Conservation (phyloP, 2,113 vertebrate species). For the Rhizomys pruinosus region DNA sequence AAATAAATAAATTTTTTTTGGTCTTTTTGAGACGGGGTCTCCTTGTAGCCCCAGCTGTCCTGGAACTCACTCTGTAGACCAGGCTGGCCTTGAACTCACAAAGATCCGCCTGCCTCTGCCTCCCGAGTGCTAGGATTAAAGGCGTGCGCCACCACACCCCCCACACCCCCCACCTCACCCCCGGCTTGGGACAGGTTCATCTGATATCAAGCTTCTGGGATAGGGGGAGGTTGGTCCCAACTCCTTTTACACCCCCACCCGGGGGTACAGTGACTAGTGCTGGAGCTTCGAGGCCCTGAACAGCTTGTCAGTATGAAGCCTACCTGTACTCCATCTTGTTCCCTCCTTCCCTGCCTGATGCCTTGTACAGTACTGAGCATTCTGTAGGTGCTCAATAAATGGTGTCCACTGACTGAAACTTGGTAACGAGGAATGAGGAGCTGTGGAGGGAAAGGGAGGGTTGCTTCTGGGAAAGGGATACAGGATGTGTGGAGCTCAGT, state of each 20-base stretch:
- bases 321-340: background rate
- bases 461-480: slow-evolving; percentile 36
- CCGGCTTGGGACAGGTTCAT: too few species aligned
- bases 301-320: background rate
- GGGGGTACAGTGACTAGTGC: too few species aligned
- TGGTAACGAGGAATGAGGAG: background rate
- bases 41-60: too few species aligned
- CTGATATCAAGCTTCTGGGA: background rate
- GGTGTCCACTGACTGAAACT: background rate
- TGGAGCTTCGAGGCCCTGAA: background rate
- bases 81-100: too few species aligned
- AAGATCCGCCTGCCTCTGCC: too few species aligned
- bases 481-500: background rate
- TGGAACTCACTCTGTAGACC: too few species aligned
- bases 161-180: too few species aligned
- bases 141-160: too few species aligned
- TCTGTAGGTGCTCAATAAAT: slow-evolving; percentile 53
- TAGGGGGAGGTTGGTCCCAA: background rate
- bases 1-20: too few species aligned
- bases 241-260: background rate
- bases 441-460: background rate
- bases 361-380: background rate
- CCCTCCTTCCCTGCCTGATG: too few species aligned
- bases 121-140: too few species aligned
- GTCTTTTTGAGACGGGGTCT: too few species aligned